Evolutionary conservation across 2,797 vertebrate genomes (phyloP).

Genomic region (Tokudaia tokunoshimensis): DNA sequence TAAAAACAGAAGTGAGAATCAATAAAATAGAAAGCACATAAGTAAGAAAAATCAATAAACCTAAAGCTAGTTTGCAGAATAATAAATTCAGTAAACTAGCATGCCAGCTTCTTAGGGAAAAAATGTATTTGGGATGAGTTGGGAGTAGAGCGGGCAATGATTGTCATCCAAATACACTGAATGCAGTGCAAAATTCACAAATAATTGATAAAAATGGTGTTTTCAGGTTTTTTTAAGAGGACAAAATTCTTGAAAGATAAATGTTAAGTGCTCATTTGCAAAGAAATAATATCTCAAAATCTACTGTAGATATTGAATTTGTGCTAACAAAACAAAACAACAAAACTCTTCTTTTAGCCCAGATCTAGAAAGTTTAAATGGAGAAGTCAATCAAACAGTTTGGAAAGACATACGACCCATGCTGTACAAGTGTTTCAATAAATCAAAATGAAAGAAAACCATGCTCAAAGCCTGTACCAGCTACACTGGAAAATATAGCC

Average conservation of each 20-base stretch:
- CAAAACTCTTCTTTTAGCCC: background rate
- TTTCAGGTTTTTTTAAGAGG: background rate
- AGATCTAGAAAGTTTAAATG: background rate
- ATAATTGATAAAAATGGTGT: background rate
- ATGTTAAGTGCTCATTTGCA: background rate
- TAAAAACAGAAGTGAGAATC: background rate
- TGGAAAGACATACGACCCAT: background rate
- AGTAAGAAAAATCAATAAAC: conserved; percentile 27
- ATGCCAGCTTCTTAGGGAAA: background rate
- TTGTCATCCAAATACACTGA: background rate
- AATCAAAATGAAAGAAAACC: background rate
- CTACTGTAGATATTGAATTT: background rate
- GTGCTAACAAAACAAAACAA: background rate
- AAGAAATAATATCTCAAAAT: background rate
- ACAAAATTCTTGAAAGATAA: background rate
- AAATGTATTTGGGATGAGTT: background rate
- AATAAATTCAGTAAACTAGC: conserved; percentile 1
- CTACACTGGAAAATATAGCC: background rate
- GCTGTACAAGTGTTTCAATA: background rate
- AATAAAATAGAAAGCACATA: conserved; percentile 50
- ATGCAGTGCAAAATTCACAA: background rate
- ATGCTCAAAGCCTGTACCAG: background rate
- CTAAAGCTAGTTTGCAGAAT: background rate
- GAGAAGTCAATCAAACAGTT: background rate
- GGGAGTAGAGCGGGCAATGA: too few species aligned